Conservation (phyloP, 2,113 vertebrate genomes). For the Pelusios castaneus region DNA sequence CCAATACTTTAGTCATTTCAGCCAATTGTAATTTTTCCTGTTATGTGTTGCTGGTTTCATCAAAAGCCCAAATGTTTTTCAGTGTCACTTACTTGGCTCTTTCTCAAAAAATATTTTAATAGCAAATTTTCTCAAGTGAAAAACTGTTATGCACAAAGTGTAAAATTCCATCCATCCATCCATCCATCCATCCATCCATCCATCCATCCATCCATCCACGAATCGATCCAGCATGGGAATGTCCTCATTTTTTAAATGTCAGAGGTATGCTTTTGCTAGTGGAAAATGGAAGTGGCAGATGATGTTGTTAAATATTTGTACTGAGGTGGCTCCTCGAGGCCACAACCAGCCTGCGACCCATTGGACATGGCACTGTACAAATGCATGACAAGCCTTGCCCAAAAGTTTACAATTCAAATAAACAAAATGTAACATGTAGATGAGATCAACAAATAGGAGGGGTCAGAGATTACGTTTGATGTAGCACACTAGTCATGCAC, state of each 20-base stretch:
- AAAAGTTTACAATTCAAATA: not conserved
- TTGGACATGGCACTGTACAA: not conserved
- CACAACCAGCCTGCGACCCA: accelerated
- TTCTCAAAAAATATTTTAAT: not conserved
- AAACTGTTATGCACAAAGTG: not conserved
- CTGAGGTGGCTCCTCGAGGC: not conserved
- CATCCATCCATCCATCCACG: no score
- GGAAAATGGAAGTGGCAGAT: not conserved
- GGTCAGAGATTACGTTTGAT: not conserved
- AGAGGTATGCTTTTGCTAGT: not conserved
- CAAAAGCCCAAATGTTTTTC: not conserved
- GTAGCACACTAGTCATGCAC: not conserved
- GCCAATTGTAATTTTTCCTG: not conserved
- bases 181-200: no score
- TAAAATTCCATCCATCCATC: no score
- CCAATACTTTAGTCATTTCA: not conserved
- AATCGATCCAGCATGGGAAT: not conserved
- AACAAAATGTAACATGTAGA: not conserved
- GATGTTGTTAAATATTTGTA: not conserved
- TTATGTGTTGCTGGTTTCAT: not conserved
- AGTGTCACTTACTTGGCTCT: not conserved
- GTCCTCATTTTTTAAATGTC: not conserved
- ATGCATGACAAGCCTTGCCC: not conserved
- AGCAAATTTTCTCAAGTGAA: not conserved
- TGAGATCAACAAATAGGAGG: not conserved